phyloP scores from a whole-genome alignment of 2,888 invertebrate species.

The Brenthis ino region DNA sequence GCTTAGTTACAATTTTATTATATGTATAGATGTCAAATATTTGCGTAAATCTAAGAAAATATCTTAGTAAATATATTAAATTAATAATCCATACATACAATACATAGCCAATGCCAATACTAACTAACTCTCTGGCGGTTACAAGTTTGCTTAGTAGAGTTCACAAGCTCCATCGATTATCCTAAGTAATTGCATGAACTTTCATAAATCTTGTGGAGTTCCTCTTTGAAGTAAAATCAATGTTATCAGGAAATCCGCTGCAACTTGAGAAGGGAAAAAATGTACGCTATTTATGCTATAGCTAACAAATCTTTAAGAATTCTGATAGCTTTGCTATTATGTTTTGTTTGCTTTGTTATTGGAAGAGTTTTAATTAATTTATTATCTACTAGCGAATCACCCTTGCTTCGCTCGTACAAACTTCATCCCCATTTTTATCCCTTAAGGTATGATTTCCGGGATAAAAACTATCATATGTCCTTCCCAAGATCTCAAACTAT shows the following conservation, averaged over 20 bases:
- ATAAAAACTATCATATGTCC: no score
- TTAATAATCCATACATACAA: not conserved
- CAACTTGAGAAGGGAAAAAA: not conserved
- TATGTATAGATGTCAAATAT: no score
- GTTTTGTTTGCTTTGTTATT: not conserved
- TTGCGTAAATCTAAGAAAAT: no score
- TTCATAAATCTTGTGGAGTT: slow-evolving; percentile 21
- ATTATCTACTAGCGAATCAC: no score
- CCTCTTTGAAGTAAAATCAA: slow-evolving; percentile 16
- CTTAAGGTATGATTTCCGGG: no score
- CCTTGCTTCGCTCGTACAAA: no score
- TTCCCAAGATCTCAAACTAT: no score
- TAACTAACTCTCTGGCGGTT: slow-evolving; percentile 6
- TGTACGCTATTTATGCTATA: no score
- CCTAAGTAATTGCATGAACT: slow-evolving; percentile 17
- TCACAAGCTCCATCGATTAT: slow-evolving; percentile 20
- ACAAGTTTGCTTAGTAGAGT: slow-evolving; percentile 21
- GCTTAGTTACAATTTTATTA: no score
- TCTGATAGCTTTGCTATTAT: slow-evolving; percentile 8
- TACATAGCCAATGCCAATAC: not conserved
- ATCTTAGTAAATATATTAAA: no score
- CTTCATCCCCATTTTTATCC: no score
- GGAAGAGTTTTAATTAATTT: no score
- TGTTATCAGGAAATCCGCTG: slow-evolving; percentile 4
- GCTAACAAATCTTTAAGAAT: not conserved